These are phyloP conservation scores for Drosophila infuscata DNA, from an alignment of 2,888 invertebrate species.

Conservation along the genomic window DNA sequence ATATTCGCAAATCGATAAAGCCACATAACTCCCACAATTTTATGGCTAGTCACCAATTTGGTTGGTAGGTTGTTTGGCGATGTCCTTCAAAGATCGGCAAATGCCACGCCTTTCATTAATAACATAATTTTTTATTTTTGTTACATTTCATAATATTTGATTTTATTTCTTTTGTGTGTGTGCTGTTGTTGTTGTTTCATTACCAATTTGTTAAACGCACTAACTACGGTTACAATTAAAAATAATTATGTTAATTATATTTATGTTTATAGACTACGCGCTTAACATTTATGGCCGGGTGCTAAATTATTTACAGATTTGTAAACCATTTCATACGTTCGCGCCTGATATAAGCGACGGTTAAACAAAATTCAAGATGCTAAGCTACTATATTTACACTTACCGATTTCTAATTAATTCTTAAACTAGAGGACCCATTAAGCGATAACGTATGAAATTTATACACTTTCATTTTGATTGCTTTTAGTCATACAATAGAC, in stretches of 20 bases:
- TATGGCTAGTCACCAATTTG: too few relatives aligned
- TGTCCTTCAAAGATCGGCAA: too few relatives aligned
- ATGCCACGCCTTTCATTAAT: background rate
- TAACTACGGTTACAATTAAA: constrained; percentile 48
- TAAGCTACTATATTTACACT: constrained; percentile 38
- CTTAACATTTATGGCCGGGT: constrained; percentile 58
- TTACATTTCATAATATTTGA: constrained; percentile 35
- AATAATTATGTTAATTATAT: constrained; percentile 27
- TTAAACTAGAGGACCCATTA: background rate
- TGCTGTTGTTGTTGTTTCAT: constrained; percentile 24
- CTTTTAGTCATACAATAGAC: constrained; percentile 17
- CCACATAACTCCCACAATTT: too few relatives aligned
- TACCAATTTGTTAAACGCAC: constrained; percentile 54
- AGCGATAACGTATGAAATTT: constrained; percentile 29
- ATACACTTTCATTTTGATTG: constrained; percentile 9
- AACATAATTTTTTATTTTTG: constrained; percentile 13
- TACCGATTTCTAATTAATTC: background rate
- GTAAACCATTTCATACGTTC: constrained; percentile 37
- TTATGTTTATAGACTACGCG: constrained; percentile 28
- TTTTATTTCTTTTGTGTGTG: constrained; percentile 27
- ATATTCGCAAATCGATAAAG: too few relatives aligned
- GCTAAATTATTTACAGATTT: constrained; percentile 44
- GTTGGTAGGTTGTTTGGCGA: too few relatives aligned
- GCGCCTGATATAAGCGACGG: constrained; percentile 47
- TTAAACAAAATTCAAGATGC: constrained; percentile 22